phyloP scores from a whole-genome alignment of 2,888 invertebrate genomes.

The Prosopocoilus inquinatus region DNA sequence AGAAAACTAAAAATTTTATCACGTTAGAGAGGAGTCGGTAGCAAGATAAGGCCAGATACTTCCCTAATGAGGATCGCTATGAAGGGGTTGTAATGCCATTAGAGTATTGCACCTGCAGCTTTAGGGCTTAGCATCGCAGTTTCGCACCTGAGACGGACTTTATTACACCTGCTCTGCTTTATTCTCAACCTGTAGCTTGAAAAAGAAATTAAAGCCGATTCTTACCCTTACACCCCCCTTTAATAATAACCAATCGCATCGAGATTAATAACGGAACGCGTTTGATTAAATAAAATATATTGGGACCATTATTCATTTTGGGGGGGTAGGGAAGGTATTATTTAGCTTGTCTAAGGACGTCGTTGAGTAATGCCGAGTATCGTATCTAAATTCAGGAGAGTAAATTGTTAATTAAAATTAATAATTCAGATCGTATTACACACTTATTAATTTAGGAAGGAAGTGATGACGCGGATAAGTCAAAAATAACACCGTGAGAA shows the following conservation, averaged over 20 bases:
- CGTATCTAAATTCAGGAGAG: too few relatives aligned
- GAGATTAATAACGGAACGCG: too few relatives aligned
- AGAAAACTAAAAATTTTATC: neutral
- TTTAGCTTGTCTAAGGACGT: too few relatives aligned
- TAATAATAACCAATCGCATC: too few relatives aligned
- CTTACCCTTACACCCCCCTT: too few relatives aligned
- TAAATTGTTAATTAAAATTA: too few relatives aligned
- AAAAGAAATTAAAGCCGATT: neutral
- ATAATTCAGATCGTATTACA: neutral
- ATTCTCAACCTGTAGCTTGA: constrained; percentile 11
- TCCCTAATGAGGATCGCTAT: constrained; percentile 20
- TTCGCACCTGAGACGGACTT: constrained; percentile 30
- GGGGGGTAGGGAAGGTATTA: too few relatives aligned
- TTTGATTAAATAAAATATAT: too few relatives aligned
- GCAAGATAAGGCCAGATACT: constrained; percentile 14
- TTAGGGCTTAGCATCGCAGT: constrained; percentile 23
- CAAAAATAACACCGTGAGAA: too few relatives aligned
- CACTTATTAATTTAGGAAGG: neutral
- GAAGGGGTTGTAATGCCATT: constrained; percentile 25
- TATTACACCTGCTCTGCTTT: constrained; percentile 11
- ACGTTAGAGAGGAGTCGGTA: neutral
- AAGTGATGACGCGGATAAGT: too few relatives aligned
- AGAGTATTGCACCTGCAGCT: constrained; percentile 31
- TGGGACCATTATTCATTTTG: too few relatives aligned
- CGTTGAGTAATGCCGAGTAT: too few relatives aligned